Base-by-base conservation (phyloP, 2,113 vertebrate genomes). In the Pagrus major region DNA sequence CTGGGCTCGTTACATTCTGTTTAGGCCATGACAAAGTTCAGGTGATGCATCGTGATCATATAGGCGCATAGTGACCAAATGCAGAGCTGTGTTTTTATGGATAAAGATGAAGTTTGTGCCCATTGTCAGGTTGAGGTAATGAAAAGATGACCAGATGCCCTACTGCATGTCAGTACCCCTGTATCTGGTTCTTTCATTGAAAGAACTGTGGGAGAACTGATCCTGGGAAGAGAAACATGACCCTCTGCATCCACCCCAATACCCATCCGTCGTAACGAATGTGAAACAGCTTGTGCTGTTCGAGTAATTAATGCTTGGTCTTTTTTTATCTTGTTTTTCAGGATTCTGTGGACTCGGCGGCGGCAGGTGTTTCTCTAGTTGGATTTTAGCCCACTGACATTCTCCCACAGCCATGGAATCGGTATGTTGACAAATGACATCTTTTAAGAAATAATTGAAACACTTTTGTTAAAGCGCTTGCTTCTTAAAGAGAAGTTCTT, bases 331-430 rank as follows among this genome's bases (percentile, higher is more conserved):
- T 94, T 92, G 80, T 86, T 81, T 96, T 96, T 91, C 96, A 98
- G 97, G 94, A 93, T 73, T 87, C 82, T 88, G 88, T 72, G 90
- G 86, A 93, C 44, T 90, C 86, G 86, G 83, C 91, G 84, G 88
- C 89, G 73, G 86, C 93, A 89, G 85, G 29, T 93, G 67, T 94
- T 87, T 89, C 88, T 89, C 76, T 70, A 60, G 72, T 93, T 95
- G 97, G 96, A 97, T 96, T 95, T 95, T 94, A 96, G 91, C 83
- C 84, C 91, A 91, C 92, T 93, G 92, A 91, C 92, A 93, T 92
- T 92, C 94, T 94, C 92, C 92, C 83, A 87, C 94, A 93, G 90
- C 95, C 94, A 99, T 98, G 97, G 97, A 98, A 96, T 98, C 97
- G 96, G 97, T 98, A 97, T 96, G 94, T 96, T 92, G 42, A 75